phyloP scores from a whole-genome alignment of 2,888 invertebrate genomes.

The Drosophila birchii region DNA sequence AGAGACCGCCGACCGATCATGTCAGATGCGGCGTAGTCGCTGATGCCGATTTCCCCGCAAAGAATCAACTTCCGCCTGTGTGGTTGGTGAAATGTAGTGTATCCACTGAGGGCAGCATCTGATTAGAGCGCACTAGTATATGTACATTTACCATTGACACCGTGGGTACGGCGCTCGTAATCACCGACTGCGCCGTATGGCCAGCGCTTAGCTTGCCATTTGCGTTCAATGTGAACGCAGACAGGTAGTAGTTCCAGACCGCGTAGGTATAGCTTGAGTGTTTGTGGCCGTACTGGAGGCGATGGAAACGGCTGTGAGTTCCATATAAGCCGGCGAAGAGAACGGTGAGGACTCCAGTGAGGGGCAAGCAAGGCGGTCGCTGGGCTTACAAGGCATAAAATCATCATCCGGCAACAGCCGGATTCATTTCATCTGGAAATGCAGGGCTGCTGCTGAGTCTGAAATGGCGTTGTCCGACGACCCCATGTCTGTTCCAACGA shows the following conservation, averaged over 20 bases:
- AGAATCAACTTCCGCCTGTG: slow-evolving; percentile 73
- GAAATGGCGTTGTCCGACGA: slow-evolving; percentile 81
- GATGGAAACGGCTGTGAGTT: slow-evolving; percentile 66
- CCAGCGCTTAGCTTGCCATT: slow-evolving; percentile 61
- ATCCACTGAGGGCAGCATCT: slow-evolving; percentile 83
- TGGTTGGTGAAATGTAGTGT: slow-evolving; percentile 81
- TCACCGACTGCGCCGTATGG: slow-evolving; percentile 25
- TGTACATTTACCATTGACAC: slow-evolving; percentile 73
- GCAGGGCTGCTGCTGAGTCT: slow-evolving; percentile 77
- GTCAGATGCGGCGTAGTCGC: slow-evolving; percentile 64
- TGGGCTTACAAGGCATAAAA: slow-evolving; percentile 69
- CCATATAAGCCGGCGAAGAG: slow-evolving; percentile 83
- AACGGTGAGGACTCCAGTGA: slow-evolving; percentile 83
- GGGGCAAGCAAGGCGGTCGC: slow-evolving; percentile 76
- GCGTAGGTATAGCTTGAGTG: slow-evolving; percentile 37
- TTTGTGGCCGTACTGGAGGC: slow-evolving; percentile 37
- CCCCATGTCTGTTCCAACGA: slow-evolving; percentile 58
- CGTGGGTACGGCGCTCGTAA: slow-evolving; percentile 44
- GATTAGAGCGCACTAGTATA: slow-evolving; percentile 74
- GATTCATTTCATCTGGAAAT: slow-evolving; percentile 81
- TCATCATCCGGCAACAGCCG: slow-evolving; percentile 78
- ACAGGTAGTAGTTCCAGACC: slow-evolving; percentile 66
- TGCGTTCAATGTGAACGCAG: slow-evolving; percentile 72
- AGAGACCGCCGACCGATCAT: slow-evolving; percentile 62
- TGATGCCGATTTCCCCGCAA: slow-evolving; percentile 55